A percentile compares a stretch with the other conserved stretches of the same genome.
These are phyloP conservation scores for Myxocyprinus asiaticus DNA, from an alignment of 2,113 vertebrate species.

Conservation along the genomic window DNA sequence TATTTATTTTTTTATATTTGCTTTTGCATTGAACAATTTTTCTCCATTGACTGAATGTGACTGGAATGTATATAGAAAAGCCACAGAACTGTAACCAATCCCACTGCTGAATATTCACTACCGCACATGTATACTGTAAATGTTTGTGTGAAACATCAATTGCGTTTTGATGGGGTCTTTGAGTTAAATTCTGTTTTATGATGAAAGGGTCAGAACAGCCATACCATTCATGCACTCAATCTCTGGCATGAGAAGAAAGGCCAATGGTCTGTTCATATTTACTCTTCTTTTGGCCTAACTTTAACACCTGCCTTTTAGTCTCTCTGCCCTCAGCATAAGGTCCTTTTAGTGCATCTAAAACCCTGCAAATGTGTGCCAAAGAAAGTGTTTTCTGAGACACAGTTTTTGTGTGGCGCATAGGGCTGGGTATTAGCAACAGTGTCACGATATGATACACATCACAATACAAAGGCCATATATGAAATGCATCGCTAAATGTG, in stretches of 20 bases:
- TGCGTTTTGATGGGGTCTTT: conserved; percentile 35
- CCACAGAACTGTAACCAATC: background rate
- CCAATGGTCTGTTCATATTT: conserved; percentile 27
- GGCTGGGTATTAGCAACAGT: too few species aligned
- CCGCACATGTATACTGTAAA: conserved; percentile 26
- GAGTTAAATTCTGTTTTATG: conserved; percentile 53
- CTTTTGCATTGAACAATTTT: background rate
- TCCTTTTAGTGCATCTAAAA: conserved; percentile 8
- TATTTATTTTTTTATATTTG: background rate
- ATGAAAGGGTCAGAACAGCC: conserved; percentile 57
- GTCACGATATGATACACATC: too few species aligned
- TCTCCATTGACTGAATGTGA: background rate
- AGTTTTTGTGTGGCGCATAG: too few species aligned
- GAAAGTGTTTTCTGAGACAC: background rate
- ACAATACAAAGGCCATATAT: too few species aligned
- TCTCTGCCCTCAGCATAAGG: background rate
- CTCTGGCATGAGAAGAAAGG: conserved; percentile 50
- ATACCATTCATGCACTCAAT: conserved; percentile 51
- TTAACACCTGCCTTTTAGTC: conserved; percentile 32
- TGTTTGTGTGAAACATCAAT: conserved; percentile 58
- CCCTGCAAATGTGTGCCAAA: background rate
- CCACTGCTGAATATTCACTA: conserved; percentile 1
- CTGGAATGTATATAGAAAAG: background rate
- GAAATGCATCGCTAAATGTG: too few species aligned
- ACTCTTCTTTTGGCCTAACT: conserved; percentile 23